Evolutionary conservation across 1,140 invertebrate species (phyloP).

Genomic region (Sarcophaga peregrina): DNA sequence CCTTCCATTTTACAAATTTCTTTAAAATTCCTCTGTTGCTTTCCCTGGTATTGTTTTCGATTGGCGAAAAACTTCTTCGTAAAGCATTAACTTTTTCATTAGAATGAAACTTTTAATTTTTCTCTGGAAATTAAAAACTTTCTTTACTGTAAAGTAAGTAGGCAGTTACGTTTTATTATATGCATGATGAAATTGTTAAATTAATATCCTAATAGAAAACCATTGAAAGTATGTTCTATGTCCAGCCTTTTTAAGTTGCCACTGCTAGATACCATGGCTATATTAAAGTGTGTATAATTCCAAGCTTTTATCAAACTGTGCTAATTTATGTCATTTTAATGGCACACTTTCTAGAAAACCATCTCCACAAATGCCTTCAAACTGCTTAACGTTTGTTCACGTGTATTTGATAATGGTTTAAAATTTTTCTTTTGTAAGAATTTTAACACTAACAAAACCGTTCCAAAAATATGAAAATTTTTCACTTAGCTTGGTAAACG

Average conservation of each 20-base stretch:
- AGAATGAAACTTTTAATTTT: not conserved
- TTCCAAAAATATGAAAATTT: not conserved
- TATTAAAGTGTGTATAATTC: not conserved
- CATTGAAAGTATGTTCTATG: not conserved
- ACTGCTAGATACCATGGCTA: no score
- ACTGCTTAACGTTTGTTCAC: not conserved
- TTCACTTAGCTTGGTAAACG: not conserved
- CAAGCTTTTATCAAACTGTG: not conserved
- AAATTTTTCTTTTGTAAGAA: not conserved
- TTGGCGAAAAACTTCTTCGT: not conserved
- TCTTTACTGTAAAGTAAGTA: not conserved
- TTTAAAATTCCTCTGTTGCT: not conserved
- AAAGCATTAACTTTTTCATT: not conserved
- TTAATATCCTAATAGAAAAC: not conserved
- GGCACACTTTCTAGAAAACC: not conserved
- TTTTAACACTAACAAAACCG: not conserved
- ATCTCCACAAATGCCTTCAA: slow-evolving; percentile 1
- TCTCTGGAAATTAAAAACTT: no score
- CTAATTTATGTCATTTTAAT: slow-evolving; percentile 24
- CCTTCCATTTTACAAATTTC: not conserved
- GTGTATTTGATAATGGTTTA: not conserved
- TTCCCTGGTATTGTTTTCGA: not conserved
- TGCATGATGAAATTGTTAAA: slow-evolving; percentile 18
- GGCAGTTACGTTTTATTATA: not conserved
- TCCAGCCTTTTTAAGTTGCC: not conserved